Evolutionary conservation across 2,888 invertebrate genomes (phyloP), one percentile per base, ranked within the genome.

Genomic region (Neuroscelio doddi): DNA sequence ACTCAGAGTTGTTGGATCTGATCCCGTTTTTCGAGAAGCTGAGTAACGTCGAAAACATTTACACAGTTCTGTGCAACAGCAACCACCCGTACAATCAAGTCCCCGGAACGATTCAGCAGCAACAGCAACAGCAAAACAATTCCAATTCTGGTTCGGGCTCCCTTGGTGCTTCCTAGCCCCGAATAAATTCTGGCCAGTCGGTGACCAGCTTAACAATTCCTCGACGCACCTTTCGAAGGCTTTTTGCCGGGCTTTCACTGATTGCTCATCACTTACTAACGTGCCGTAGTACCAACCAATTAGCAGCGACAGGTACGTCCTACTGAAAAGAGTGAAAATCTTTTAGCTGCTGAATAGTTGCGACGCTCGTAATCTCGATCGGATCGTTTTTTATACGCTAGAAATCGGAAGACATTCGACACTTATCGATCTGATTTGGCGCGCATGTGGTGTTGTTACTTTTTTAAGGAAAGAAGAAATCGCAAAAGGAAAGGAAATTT

Each of bases 21-120:
- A 94, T 99, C 86, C 98, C 98, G 77, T 95, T 98, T 86, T 96
- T 99, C 87, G 98, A 99, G 87, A 94, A 95, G 86, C 89, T 99
- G 77, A 95, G 96, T 87, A 95, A 93, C 88, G 95, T 96, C 84
- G 97, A 98, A 86, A 96, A 96, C 89, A 97, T 98, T 74, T 98
- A 96, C 88, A 93, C 94, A 85, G 94, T 96, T 87, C 87, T 96
- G 86, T 93, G 95, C 84, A 95, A 95, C 88, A 94, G 94, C 74
- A 94, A 94, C 88, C 94, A 94, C 85, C 93, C 94, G 65, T 92
- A 91, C 87, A 91, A 90, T 84, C 81, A 83, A 68, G 71, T 80
- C 59, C 75, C 79, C 38, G 71, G 76, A 10, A 57, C 73, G 42
- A 73, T 80, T 59, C 80, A 81, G 58, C 80, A 77, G 65, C 81